Base-by-base conservation (phyloP, 2,113 vertebrate species). In the Geothlypis trichas region DNA sequence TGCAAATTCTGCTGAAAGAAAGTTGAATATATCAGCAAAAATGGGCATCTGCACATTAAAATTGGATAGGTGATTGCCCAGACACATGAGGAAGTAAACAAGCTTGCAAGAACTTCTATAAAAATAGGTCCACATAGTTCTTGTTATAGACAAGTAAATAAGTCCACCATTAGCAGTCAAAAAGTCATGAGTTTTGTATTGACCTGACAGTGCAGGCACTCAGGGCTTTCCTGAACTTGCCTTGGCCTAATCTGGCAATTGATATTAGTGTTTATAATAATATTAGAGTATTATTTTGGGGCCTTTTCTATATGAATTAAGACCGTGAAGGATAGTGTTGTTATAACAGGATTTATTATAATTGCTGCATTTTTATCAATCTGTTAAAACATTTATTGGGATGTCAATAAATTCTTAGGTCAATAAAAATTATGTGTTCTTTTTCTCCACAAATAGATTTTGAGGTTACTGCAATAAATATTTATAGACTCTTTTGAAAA, bases 351-450 rank as follows among this genome's bases (percentile, higher is more conserved):
- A 35, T 58, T 75, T 49, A 37, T 31, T 21, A n/a, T 41, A 84
- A 54, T 58, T 35, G 3, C 9, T 63, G 8, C 3, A 63, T 59
- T 79, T 84, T 83, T 10, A 72, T 65, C 20, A 47, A 58, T 35
- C 11, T 52, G 4, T 51, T 67, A 31, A 83, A 88, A 65, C 28
- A 62, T 67, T 59, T 83, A 13, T 61, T 72, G 10, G 0, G 2
- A 2, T 83, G 18, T 42, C 41, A 76, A 14, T 62, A 65, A 76
- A 57, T 35, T 79, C 14, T 47, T 30, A 51, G 10, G 7, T 86
- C 21, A 2, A 10, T 59, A 21, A 9, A 86, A 83, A 27, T 11
- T 0, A 1, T 5, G 2, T 41, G 4, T 15, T 49, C 5, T 71
- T 63, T 86, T 72, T 21, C 26, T 8, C 2, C 6, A 19, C 4